Evolutionary conservation across 2,113 vertebrate species (phyloP), one percentile per base, ranked within the genome.

Genomic region (Hystrix brachyura): DNA sequence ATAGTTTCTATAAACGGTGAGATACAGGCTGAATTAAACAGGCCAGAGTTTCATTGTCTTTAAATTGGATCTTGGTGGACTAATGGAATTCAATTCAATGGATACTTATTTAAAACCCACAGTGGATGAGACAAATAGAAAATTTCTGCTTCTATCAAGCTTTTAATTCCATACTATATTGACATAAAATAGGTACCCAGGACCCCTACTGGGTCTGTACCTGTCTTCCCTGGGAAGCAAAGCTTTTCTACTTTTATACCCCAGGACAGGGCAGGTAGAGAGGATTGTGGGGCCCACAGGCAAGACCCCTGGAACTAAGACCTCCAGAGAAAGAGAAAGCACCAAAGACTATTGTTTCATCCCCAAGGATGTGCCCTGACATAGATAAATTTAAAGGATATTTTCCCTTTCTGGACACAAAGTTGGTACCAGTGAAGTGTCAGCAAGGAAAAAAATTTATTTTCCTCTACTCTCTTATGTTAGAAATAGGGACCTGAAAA

Each of bases 81-180:
- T 96, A 96, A 95, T 55, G 46, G 60, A 94, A 95, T 96, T 97
- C 48, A 78, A 32, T 93, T 97, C 34, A 82, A 87, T 60, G 53
- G 69, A 17, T 74, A 43, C 62, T 93, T 97, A 86, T 19, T 72
- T 67, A 96, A 96, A 97, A 72, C 53, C 34, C 46, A 86, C 23
- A 15, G 21, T 67, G 60, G 80, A 76, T 92, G 82, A 89, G 62
- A 90, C 34, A 97, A 92, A 92, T 59, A 80, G 69, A 94, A 87
- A 90, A 85, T 74, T 90, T 80, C 57, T 87, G 1, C 60, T 76
- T 83, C 53, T 59, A 53, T 29, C 74, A 87, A 92, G 51, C n/a
- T 87, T 94, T 97, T 85, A 81, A 87, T 91, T 27, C 84, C 46
- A 74, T 43, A n/a, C 13, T 32, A 5, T 88, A 59, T 46, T 60